These are phyloP conservation scores for Mystacides longicornis DNA, from an alignment of 2,888 invertebrate species.

Conservation along the genomic window DNA sequence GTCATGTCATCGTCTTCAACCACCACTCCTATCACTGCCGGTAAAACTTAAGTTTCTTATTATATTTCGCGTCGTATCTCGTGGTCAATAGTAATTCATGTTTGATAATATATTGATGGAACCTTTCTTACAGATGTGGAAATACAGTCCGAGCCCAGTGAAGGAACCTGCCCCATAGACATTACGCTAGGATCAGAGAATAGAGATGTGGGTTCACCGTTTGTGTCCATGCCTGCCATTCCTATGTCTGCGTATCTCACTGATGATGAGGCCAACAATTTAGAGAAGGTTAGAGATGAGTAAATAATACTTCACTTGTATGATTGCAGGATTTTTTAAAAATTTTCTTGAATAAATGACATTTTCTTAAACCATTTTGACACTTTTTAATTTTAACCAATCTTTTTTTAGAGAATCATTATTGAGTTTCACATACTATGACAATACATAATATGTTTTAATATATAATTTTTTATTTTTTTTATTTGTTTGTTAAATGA, in stretches of 20 bases:
- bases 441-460: no score
- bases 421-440: no score
- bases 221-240: constrained; percentile 47
- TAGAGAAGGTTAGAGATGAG: constrained; percentile 51
- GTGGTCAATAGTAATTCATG: not conserved
- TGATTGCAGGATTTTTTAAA: no score
- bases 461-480: no score
- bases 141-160: not conserved
- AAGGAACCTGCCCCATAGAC: constrained; percentile 6
- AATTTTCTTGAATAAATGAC: no score
- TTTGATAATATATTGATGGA: not conserved
- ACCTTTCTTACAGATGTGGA: constrained; percentile 5
- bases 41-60: no score
- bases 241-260: constrained; percentile 43
- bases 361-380: no score
- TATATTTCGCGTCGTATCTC: no score
- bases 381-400: no score
- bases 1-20: constrained; percentile 5
- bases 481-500: no score
- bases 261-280: constrained; percentile 46
- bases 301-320: no score
- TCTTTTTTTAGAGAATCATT: no score
- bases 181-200: constrained; percentile 11
- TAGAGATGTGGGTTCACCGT: constrained; percentile 34
- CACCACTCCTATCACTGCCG: not conserved